Conservation (phyloP, 2,888 invertebrate species). For the Trisateles emortualis region DNA sequence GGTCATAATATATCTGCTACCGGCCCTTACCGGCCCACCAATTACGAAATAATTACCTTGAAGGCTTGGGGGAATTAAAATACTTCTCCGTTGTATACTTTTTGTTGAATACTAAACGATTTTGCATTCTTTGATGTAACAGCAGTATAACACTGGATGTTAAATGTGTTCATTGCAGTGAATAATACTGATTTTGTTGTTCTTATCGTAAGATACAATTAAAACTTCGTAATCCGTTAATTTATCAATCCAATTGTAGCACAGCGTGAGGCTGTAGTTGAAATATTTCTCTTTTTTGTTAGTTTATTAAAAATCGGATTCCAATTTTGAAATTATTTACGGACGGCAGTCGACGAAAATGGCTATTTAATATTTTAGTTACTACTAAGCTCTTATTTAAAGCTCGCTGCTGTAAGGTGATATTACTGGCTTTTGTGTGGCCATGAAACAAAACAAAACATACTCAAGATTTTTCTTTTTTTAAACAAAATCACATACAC, state of each 20-base stretch:
- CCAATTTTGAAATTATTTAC: no score
- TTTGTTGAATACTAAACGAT: slow-evolving; percentile 47
- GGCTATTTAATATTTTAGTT: no score
- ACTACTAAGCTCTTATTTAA: no score
- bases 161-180: slow-evolving; percentile 1
- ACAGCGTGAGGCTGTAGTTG: no score
- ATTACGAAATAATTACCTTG: slow-evolving; percentile 81
- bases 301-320: no score
- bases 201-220: not conserved
- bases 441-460: no score
- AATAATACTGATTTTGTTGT: not conserved
- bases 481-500: not conserved
- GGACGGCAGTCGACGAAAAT: no score
- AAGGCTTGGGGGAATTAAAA: slow-evolving; percentile 57
- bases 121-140: slow-evolving; percentile 32
- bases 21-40: slow-evolving; percentile 70
- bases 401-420: no score
- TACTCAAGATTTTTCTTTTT: not conserved
- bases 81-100: slow-evolving; percentile 37
- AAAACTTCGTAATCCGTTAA: no score
- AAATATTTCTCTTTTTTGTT: no score
- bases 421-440: no score
- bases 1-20: slow-evolving; percentile 81
- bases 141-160: slow-evolving; percentile 21
- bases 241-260: no score